Base-by-base conservation (phyloP, 2,888 invertebrate species). In the Lacanobia oleracea region DNA sequence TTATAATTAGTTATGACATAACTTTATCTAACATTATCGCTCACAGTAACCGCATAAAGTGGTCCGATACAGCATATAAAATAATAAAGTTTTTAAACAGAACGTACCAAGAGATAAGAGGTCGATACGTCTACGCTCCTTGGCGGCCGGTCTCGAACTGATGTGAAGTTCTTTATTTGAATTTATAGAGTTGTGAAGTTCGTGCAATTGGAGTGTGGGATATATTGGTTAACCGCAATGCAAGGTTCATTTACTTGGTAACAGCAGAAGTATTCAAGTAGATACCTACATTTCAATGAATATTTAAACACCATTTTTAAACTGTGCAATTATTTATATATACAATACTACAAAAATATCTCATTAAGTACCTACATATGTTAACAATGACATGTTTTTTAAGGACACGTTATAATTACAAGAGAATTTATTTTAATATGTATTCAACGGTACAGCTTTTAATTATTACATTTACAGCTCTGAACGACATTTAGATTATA, bases 151-250 rank as follows among this genome's bases (percentile, higher is more conserved):
- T 51, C 21, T 16, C 16, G 33, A 23, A 88, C 82, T 88, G 77
- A 64, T 1, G 57, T 84, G 86, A 87, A 86, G 77, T 81, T 84
- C 51, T 48, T 37, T 53, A 56, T 66, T 67, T 60, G 51, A 67
- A 73, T 74, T 68, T 67, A 51, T 54, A 60, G 1, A 62, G 65
- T 33, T 50, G 40, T 33, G 33, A 67, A 62, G 54, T 77, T 79
- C 78, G 21, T 63, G 66, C 21, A 51, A 40, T 56, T 18, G 23
- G 9, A 61, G 33, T 57, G 54, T 67, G 27, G 21, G 33, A 51
- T 64, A 45, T 43, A 5, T 45, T 27, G 62, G 27, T 33, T 62
- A 71, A 74, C 77, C 68, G 16, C 77, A 73, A 3, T 50, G 12
- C 23, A 56, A 76, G 27, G 63, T 45, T 5, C n/a, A 63, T 74